Base-by-base conservation (phyloP, 2,888 invertebrate species). In the Caenorhabditis angaria region DNA sequence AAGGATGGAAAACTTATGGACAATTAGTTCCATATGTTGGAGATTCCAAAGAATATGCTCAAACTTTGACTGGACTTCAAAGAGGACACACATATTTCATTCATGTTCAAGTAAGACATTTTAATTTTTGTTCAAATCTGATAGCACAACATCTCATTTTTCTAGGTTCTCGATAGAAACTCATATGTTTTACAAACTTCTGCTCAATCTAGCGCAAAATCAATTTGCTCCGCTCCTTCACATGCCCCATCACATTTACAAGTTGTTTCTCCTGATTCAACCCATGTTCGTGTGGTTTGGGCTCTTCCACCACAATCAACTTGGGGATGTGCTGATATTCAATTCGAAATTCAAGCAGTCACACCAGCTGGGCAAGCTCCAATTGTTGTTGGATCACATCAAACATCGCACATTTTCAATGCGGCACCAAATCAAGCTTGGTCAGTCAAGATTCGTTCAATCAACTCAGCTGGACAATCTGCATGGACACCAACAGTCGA, bases 181-280 rank as follows among this genome's bases (percentile, higher is more conserved):
- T 85, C 86, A 24, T 84, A 85, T 64, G 85, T 85, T n/a, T 82
- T 87, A 70, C 87, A 83, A 71, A 84, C 83, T 10, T 84, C 83
- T 27, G 80, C 83, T 8, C 83, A 85, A 63, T 78, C 83, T 1
- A 73, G 67, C 12, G 85, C 87, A 14, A 70, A 73, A 50, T 81
- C 82, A 41, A 73, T 67, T 24, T 87, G 87, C 61, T 72, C 78
- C 80, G 83, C 83, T 18, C 87, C 87, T 18, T 75, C 82, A 1
- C 83, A 83, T 32, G 81, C 87, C 4, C 87, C 87, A 18, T 78
- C 81, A 0, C 85, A 88, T 60, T 64, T 88, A 27, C 79, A 77
- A 41, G 66, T 83, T 24, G 73, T 68, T 20, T 80, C 84, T n/a
- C 83, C 85, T 18, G 85, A 85, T 61, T 76, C 82, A 10, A 62